Conservation (phyloP, 2,113 vertebrate species). For the Chaenocephalus aceratus region DNA sequence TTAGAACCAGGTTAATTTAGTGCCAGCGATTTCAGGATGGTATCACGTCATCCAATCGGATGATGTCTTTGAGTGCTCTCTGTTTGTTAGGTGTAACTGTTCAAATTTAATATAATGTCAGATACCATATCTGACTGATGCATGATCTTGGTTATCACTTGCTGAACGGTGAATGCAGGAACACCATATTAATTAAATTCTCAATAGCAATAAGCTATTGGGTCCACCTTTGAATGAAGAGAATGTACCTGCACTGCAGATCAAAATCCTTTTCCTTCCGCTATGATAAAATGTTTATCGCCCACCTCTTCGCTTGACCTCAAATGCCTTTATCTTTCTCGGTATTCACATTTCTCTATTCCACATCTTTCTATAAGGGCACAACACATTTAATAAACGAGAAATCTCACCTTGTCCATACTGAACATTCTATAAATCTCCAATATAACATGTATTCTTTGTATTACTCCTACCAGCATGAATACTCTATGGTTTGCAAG, state of each 20-base stretch:
- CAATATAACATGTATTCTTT: conserved; percentile 5
- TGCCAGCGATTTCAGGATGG: conserved; percentile 80
- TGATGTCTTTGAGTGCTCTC: conserved; percentile 77
- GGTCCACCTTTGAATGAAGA: conserved; percentile 41
- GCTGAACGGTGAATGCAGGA: conserved; percentile 36
- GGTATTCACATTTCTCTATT: neutral
- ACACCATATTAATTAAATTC: conserved; percentile 63
- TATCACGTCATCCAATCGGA: conserved; percentile 75
- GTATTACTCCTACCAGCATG: neutral
- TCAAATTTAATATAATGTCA: conserved; percentile 74
- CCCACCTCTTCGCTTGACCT: conserved; percentile 24
- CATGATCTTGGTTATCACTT: conserved; percentile 69
- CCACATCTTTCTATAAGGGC: neutral
- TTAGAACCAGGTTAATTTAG: conserved; percentile 87
- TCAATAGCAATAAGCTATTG: conserved; percentile 25
- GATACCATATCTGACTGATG: conserved; percentile 68
- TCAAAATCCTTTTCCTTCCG: conserved; percentile 2
- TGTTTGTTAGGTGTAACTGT: conserved; percentile 75
- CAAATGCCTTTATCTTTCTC: neutral
- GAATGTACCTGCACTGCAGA: neutral
- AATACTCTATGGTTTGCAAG: conserved; percentile 18
- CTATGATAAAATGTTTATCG: neutral
- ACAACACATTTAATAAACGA: conserved; percentile 20
- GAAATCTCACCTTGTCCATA: neutral
- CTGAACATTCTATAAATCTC: conserved; percentile 2